Conservation (phyloP, 30 jellyfish, hydroid and myxozoan genomes). For the Catostylus mosaicus region DNA sequence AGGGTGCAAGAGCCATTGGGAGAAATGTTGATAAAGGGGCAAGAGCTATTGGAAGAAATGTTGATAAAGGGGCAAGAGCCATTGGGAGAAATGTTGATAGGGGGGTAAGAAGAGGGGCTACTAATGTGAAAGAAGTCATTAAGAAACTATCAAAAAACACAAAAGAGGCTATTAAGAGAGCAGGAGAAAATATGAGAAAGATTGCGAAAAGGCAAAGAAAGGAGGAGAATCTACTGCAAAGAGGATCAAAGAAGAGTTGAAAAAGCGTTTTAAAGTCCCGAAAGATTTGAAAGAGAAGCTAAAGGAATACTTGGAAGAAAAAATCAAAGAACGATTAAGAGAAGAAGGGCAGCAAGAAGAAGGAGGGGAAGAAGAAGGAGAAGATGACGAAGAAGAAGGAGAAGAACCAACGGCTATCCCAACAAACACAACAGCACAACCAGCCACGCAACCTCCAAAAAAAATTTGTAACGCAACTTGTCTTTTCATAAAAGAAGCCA, state of each 20-base stretch:
- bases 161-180: constrained; percentile 2
- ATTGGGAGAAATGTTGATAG: not conserved
- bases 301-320: not conserved
- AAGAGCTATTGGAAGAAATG: not conserved
- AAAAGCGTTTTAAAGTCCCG: not conserved
- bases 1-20: not conserved
- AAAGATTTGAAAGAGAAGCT: constrained; percentile 1
- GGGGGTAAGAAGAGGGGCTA: not conserved
- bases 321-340: not conserved
- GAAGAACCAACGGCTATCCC: not conserved
- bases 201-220: not conserved
- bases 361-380: not conserved
- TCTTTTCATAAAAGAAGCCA: not conserved
- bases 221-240: not conserved
- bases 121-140: not conserved
- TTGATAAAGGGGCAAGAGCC: not conserved
- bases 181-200: constrained; percentile 15
- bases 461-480: constrained; percentile 14
- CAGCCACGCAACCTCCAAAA: no score
- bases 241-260: constrained; percentile 16
- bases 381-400: not conserved
- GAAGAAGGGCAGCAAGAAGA: constrained; percentile 9
- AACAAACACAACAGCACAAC: not conserved
- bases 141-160: not conserved
- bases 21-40: not conserved